A percentile compares a stretch with the other conserved stretches of the same genome.
Evolutionary conservation across 1,140 invertebrate species (phyloP).

Genomic region (Ooceraea biroi): DNA sequence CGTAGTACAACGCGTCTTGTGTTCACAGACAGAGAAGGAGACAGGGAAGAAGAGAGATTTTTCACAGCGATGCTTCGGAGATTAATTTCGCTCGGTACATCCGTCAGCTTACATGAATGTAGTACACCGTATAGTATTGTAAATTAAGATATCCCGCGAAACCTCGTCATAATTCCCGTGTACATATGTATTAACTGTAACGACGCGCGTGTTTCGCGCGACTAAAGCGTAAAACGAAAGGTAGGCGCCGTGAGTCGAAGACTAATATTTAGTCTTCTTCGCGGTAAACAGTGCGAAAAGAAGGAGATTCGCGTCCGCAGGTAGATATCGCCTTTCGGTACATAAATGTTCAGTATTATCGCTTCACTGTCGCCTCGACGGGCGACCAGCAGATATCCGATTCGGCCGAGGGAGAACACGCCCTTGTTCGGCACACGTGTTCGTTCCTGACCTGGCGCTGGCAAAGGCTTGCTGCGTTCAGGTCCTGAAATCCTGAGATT

Average conservation of each 20-base stretch:
- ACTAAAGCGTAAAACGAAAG: constrained; percentile 21
- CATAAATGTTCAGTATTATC: constrained; percentile 60
- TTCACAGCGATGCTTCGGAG: constrained; percentile 15
- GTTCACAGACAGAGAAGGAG: constrained; percentile 14
- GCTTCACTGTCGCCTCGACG: constrained; percentile 20
- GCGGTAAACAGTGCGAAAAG: constrained; percentile 46
- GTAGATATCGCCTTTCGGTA: constrained; percentile 55
- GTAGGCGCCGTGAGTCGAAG: constrained; percentile 53
- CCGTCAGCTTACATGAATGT: neutral
- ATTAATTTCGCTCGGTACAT: constrained; percentile 20
- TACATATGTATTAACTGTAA: constrained; percentile 50
- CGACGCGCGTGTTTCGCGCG: constrained; percentile 23
- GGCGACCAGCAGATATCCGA: neutral
- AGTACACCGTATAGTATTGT: constrained; percentile 49
- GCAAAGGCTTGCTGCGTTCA: constrained; percentile 34
- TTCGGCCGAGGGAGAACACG: constrained; percentile 12
- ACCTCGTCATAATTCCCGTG: constrained; percentile 38
- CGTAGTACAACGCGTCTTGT: constrained; percentile 6
- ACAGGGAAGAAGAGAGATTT: neutral
- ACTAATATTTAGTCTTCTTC: constrained; percentile 81
- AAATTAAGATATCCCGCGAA: constrained; percentile 36
- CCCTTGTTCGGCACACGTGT: constrained; percentile 12
- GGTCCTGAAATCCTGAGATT: constrained; percentile 27
- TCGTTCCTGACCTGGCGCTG: no score
- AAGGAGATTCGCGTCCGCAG: constrained; percentile 34